Evolutionary conservation across 2,888 invertebrate genomes (phyloP).

Genomic region (Agonum fuliginosum): DNA sequence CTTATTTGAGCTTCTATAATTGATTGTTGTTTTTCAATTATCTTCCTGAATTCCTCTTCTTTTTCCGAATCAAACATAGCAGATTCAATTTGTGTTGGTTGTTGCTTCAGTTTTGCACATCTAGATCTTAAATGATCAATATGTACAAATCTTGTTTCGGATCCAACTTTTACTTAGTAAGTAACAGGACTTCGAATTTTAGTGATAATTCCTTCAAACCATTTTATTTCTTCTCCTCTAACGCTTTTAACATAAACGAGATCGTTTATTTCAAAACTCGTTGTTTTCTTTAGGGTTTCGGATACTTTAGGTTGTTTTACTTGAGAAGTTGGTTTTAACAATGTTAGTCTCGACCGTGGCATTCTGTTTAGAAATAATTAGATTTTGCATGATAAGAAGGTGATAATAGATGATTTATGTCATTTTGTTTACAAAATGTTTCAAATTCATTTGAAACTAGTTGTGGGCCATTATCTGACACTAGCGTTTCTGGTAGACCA

Average conservation of each 20-base stretch:
- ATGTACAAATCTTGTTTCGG: constrained; percentile 15
- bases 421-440: not conserved
- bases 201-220: constrained; percentile 1
- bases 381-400: too few relatives aligned
- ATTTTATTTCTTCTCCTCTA: not conserved
- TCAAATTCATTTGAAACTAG: not conserved
- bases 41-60: too few relatives aligned
- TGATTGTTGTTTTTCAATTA: too few relatives aligned
- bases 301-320: not conserved
- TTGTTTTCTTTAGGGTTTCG: not conserved
- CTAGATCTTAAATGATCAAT: too few relatives aligned
- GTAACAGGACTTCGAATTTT: constrained; percentile 1
- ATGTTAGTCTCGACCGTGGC: not conserved
- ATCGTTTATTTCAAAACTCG: not conserved
- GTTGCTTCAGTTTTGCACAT: too few relatives aligned
- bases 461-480: not conserved
- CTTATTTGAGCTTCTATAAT: too few relatives aligned
- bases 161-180: not conserved
- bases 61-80: too few relatives aligned
- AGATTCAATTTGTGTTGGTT: too few relatives aligned
- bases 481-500: constrained; percentile 1
- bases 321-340: not conserved
- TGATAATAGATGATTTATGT: not conserved
- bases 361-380: not conserved
- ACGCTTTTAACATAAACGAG: not conserved